phyloP scores from a whole-genome alignment of 2,113 vertebrate genomes.

The Pristiophorus japonicus region DNA sequence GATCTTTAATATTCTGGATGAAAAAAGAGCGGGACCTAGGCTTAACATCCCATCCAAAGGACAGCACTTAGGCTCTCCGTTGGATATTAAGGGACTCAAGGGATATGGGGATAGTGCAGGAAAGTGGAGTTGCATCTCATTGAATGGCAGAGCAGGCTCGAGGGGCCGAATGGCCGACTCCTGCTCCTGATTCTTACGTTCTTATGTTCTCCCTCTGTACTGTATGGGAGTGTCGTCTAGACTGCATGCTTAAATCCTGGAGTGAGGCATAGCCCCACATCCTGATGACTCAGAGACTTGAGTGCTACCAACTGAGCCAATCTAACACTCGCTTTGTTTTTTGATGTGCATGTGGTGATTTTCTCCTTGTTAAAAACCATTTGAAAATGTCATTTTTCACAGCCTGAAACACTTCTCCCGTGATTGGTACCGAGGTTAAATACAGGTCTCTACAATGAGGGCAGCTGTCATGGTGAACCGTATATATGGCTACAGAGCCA shows the following conservation, averaged over 20 bases:
- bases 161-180: no score
- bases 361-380: conserved; percentile 17
- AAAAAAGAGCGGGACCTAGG: not conserved
- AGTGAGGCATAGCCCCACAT: not conserved
- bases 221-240: not conserved
- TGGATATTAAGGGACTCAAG: no score
- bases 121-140: no score
- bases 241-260: not conserved
- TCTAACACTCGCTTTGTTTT: not conserved
- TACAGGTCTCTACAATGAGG: not conserved
- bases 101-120: no score
- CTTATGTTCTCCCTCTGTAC: no score
- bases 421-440: conserved; percentile 22
- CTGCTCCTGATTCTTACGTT: no score
- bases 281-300: not conserved
- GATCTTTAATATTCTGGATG: not conserved
- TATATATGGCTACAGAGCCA: no score
- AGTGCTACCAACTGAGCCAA: not conserved
- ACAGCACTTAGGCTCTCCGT: not conserved
- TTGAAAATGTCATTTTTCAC: conserved; percentile 7
- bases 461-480: not conserved
- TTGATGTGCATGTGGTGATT: not conserved
- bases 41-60: not conserved
- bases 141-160: no score
- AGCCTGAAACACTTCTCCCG: not conserved